These are phyloP conservation scores for Florisuga fusca DNA, from an alignment of 2,797 vertebrate genomes.

Conservation along the genomic window DNA sequence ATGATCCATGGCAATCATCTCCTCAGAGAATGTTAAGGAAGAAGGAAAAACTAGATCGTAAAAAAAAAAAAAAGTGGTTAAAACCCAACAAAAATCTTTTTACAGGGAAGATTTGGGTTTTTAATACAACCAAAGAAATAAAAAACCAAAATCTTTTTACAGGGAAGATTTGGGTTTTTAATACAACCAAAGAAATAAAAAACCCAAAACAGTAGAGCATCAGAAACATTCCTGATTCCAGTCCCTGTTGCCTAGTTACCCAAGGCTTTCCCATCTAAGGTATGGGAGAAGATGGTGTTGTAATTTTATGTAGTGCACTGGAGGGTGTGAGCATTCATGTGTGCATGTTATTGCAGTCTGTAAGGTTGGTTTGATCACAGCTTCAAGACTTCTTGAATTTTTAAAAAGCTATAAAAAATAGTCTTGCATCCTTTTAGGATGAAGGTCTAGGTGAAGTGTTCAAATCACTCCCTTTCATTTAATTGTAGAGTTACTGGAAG, in stretches of 20 bases:
- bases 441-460: neutral
- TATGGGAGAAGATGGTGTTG: constrained; percentile 6
- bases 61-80: neutral
- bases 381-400: neutral
- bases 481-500: constrained; percentile 72
- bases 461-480: constrained; percentile 45
- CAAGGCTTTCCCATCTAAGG: constrained; percentile 16
- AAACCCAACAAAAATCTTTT: neutral
- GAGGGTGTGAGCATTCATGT: neutral
- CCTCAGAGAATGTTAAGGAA: constrained; percentile 46
- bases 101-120: neutral
- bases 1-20: constrained; percentile 3
- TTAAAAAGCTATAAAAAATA: neutral
- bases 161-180: neutral
- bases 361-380: neutral
- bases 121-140: constrained; percentile 25
- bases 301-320: constrained; percentile 16
- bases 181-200: constrained; percentile 17
- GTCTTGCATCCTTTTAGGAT: neutral
- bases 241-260: constrained; percentile 52
- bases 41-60: constrained; percentile 1
- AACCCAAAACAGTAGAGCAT: neutral
- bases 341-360: neutral
- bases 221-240: constrained; percentile 1
- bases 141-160: neutral